Percentiles rank a stretch among this genome's conserved stretches.
phyloP scores from a whole-genome alignment of 2,797 vertebrate genomes.

The Crotalus adamanteus region DNA sequence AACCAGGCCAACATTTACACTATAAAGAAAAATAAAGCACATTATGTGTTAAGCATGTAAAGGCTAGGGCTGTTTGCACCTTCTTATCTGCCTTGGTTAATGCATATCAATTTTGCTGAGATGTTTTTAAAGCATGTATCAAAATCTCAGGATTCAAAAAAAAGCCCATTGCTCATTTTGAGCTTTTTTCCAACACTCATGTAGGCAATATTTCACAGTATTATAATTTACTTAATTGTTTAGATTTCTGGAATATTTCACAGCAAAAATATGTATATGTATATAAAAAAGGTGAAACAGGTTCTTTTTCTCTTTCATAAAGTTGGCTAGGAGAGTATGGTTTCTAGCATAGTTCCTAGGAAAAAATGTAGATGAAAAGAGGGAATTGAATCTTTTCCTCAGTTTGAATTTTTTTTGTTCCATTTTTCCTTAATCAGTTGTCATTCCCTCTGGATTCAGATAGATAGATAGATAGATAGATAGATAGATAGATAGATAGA shows the following conservation, averaged over 20 bases:
- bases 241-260: neutral
- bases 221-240: neutral
- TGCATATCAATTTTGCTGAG: neutral
- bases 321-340: neutral
- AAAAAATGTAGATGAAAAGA: neutral
- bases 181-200: neutral
- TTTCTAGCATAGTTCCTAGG: neutral
- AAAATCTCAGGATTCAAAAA: neutral
- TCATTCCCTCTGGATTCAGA: neutral
- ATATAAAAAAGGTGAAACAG: neutral
- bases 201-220: neutral
- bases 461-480: too few relatives aligned
- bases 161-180: neutral
- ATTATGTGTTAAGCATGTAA: neutral
- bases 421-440: neutral
- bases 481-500: too few relatives aligned
- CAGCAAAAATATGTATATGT: neutral
- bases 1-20: constrained; percentile 99
- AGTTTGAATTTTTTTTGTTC: neutral
- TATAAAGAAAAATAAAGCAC: constrained; percentile 63
- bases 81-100: neutral
- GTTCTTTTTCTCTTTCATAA: neutral
- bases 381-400: neutral
- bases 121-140: neutral
- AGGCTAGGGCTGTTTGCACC: neutral